phyloP scores from a whole-genome alignment of 37 sponge, comb jelly and placozoan genomes.

The Theonella swinhoei region DNA sequence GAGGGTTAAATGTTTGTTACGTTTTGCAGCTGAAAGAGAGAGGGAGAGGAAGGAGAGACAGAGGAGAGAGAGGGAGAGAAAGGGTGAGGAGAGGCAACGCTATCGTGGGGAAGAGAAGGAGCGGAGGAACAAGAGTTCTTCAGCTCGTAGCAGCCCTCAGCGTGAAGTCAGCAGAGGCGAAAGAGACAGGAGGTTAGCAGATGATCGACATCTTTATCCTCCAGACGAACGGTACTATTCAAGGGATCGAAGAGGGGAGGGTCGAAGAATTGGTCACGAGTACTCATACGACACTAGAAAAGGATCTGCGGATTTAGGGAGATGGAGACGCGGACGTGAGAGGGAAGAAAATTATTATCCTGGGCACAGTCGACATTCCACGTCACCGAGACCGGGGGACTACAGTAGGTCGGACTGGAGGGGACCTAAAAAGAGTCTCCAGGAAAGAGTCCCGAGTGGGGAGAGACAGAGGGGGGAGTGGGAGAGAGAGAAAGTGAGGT shows the following conservation, averaged over 20 bases:
- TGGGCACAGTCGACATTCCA: not conserved
- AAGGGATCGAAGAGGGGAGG: not conserved
- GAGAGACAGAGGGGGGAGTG: conserved; percentile 7
- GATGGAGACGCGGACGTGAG: not conserved
- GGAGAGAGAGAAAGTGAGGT: not conserved
- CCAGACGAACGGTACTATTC: not conserved
- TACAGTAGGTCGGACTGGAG: not conserved
- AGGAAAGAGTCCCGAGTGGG: not conserved
- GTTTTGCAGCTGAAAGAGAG: not conserved
- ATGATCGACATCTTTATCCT: not conserved
- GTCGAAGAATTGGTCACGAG: not conserved
- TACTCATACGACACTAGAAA: not conserved
- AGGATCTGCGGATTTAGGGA: not conserved
- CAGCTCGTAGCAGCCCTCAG: not conserved
- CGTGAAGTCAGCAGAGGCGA: not conserved
- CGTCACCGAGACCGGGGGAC: not conserved
- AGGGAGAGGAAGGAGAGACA: conserved; percentile 4
- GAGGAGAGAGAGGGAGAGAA: not conserved
- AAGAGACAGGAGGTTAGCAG: not conserved
- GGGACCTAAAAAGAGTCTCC: not conserved
- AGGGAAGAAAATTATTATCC: not conserved
- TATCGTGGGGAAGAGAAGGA: not conserved
- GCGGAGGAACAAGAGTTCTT: not conserved
- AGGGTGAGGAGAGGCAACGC: not conserved
- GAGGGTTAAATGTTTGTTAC: no score